Conservation (phyloP, 1,140 invertebrate species). For the Brachionus sp. region DNA sequence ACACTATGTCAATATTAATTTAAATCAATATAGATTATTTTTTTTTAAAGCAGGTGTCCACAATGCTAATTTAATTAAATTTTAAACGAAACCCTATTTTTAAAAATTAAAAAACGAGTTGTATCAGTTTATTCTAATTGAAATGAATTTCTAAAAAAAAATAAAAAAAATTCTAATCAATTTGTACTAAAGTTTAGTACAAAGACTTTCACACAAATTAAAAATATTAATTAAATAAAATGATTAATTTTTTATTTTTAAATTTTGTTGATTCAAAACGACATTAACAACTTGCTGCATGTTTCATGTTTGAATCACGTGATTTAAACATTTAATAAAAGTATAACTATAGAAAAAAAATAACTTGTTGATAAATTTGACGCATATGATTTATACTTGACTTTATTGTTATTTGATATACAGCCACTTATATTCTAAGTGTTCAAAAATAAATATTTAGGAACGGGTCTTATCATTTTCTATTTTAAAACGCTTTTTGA, state of each 20-base stretch:
- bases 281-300: background rate
- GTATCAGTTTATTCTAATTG: background rate
- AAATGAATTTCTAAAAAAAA: no score
- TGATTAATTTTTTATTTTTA: background rate
- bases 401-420: background rate
- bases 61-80: background rate
- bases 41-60: background rate
- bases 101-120: background rate
- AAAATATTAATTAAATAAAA: background rate
- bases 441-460: slow-evolving; percentile 2
- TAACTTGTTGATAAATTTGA: background rate
- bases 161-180: background rate
- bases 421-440: background rate
- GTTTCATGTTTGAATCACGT: background rate
- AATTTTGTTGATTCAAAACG: background rate
- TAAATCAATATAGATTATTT: background rate
- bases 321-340: background rate
- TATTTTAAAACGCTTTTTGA: background rate
- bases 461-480: background rate
- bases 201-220: background rate
- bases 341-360: background rate
- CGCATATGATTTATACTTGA: background rate
- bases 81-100: background rate
- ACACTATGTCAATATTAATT: background rate
- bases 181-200: no score